Evolutionary conservation across 2,888 invertebrate genomes (phyloP), one percentile per base, ranked within the genome.

Genomic region (Xanthostigma xanthostigma): DNA sequence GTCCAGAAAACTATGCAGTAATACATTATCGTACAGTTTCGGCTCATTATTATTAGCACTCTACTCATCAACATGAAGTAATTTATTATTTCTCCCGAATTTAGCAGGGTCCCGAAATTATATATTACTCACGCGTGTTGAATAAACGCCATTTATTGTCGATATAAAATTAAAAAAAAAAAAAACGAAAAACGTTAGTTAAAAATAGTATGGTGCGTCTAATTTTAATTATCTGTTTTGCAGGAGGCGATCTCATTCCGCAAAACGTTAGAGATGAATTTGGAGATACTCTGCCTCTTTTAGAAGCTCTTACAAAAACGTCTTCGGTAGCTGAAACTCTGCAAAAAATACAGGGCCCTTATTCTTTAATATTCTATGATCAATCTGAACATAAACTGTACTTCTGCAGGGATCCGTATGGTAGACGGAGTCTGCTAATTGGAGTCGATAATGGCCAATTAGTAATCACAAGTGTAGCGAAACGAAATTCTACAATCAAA

Each of bases 371-470:
- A 54, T 88, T 81, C 62, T 86, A 78, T 62, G 75, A 84, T 59
- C 78, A 74, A 59, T 45, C 54, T 5, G 65, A 62, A 1, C 66
- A 74, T 40, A 62, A 64, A 11, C 56, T 95, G 39, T 90, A 84
- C 72, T 91, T 94, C 67, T 82, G 83, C 2, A 74, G 94, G 60
- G 95, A 96, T 66, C 73, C 74, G 55, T 78, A 89, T 62, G 95
- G 95, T 37, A 73, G 95, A 55, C 82, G 88, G 59, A 90, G 93
- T 63, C 68, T 96, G 43, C 66, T 95, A 39, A 65, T 84, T 43
- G 73, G 78, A 56, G 65, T 67, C 56, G 62, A 64, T 51, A 56
- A 67, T 10, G 57, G 63, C 34, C 60, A 65, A 13, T 56, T 72
- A 48, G 57, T 74, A 46, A 60, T 78, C 34, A 70, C 73, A 50